Evolutionary conservation across 2,888 invertebrate species (phyloP).

Genomic region (Rhamnusium bicolor): DNA sequence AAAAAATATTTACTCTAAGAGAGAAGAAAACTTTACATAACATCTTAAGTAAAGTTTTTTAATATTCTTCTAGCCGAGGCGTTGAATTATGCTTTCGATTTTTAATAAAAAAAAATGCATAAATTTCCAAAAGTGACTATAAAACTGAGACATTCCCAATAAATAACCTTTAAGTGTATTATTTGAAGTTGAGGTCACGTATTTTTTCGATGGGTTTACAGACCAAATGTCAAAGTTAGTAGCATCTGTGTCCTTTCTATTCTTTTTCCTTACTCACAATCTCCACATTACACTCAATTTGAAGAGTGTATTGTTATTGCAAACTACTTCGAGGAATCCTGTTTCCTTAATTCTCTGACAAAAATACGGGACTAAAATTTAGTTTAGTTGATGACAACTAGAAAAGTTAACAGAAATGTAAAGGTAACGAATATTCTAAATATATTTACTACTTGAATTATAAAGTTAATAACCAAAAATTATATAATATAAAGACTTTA

Average conservation of each 20-base stretch:
- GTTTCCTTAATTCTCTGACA: background rate
- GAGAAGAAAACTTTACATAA: background rate
- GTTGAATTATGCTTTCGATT: background rate
- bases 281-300: conserved; percentile 26
- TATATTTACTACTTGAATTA: no score
- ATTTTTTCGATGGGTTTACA: conserved; percentile 47
- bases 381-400: no score
- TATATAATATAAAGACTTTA: no score
- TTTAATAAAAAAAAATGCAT: conserved; percentile 15
- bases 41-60: background rate
- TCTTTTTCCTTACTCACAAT: conserved; percentile 29
- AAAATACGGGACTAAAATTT: background rate
- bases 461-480: no score
- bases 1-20: background rate
- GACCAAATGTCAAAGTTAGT: conserved; percentile 49
- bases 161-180: conserved; percentile 46
- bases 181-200: conserved; percentile 46
- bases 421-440: no score
- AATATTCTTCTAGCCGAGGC: background rate
- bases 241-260: conserved; percentile 45
- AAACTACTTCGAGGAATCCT: background rate
- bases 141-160: conserved; percentile 31
- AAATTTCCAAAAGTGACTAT: background rate
- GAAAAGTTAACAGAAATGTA: no score
- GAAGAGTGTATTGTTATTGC: conserved; percentile 2